Evolutionary conservation across 2,113 vertebrate species (phyloP).

Genomic region (Girardinichthys multiradiatus): DNA sequence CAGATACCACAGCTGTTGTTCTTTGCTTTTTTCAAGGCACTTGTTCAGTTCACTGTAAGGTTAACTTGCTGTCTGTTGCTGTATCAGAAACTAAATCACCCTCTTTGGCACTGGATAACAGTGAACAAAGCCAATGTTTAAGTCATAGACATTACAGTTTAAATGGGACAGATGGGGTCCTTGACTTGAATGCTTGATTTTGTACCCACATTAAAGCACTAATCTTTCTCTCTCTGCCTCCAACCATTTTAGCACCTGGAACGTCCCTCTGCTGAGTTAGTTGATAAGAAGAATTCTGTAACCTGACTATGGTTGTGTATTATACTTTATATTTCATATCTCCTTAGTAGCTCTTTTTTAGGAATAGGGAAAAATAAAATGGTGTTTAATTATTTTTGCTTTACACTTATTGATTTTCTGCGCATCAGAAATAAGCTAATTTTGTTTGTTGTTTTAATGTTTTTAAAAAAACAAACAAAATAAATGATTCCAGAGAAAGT

Average conservation of each 20-base stretch:
- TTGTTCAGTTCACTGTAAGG: conserved; percentile 1
- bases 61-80: conserved; percentile 1
- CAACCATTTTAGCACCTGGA: background rate
- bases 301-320: background rate
- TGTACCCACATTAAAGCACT: conserved; percentile 1
- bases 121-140: conserved; percentile 5
- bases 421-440: too few relatives aligned
- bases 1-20: conserved; percentile 1
- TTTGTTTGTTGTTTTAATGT: background rate
- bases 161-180: conserved; percentile 18
- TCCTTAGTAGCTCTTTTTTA: too few relatives aligned
- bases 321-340: background rate
- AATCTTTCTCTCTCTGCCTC: background rate
- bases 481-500: conserved; percentile 3
- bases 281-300: too few relatives aligned
- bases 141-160: conserved; percentile 1
- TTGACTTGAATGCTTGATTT: conserved; percentile 3
- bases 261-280: too few relatives aligned
- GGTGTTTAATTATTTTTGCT: too few relatives aligned
- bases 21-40: background rate
- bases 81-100: conserved; percentile 6
- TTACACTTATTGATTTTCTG: background rate
- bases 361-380: too few relatives aligned
- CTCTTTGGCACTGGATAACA: conserved; percentile 2
- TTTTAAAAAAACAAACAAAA: background rate